These are phyloP conservation scores for Melangyna quadrimaculata DNA, from an alignment of 2,888 invertebrate genomes.

Conservation along the genomic window DNA sequence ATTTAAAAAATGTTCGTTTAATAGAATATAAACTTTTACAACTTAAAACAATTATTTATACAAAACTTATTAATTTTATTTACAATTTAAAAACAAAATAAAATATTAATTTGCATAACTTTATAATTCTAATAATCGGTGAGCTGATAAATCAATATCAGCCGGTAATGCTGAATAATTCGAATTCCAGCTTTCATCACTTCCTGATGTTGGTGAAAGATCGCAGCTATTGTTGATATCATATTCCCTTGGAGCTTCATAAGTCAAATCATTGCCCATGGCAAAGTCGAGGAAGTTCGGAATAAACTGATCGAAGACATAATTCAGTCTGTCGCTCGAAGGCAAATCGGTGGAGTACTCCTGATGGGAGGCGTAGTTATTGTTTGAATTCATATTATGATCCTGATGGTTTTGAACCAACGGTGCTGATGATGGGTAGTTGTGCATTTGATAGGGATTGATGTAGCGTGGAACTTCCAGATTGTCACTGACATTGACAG, in stretches of 20 bases:
- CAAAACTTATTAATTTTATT: neutral
- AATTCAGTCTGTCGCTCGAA: neutral
- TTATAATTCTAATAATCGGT: slow-evolving; percentile 47
- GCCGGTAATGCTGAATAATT: slow-evolving; percentile 34
- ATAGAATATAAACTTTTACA: neutral
- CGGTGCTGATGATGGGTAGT: neutral
- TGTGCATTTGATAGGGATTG: slow-evolving; percentile 56
- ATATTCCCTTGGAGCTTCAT: slow-evolving; percentile 18
- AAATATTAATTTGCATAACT: neutral
- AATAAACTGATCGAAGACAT: slow-evolving; percentile 41
- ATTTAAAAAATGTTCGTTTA: neutral
- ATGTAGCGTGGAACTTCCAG: slow-evolving; percentile 41
- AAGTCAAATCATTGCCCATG: slow-evolving; percentile 25
- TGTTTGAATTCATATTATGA: neutral
- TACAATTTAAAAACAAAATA: neutral
- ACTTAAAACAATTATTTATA: neutral
- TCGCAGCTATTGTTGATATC: neutral
- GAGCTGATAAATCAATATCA: slow-evolving; percentile 45
- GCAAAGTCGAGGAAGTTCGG: slow-evolving; percentile 46
- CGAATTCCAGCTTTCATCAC: slow-evolving; percentile 56
- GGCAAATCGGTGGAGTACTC: neutral
- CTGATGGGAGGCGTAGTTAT: neutral
- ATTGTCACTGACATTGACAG: neutral
- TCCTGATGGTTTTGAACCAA: neutral
- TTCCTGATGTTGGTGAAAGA: slow-evolving; percentile 42